These are phyloP conservation scores for Malacoraja senta DNA, from an alignment of 2,797 vertebrate genomes.

Conservation along the genomic window DNA sequence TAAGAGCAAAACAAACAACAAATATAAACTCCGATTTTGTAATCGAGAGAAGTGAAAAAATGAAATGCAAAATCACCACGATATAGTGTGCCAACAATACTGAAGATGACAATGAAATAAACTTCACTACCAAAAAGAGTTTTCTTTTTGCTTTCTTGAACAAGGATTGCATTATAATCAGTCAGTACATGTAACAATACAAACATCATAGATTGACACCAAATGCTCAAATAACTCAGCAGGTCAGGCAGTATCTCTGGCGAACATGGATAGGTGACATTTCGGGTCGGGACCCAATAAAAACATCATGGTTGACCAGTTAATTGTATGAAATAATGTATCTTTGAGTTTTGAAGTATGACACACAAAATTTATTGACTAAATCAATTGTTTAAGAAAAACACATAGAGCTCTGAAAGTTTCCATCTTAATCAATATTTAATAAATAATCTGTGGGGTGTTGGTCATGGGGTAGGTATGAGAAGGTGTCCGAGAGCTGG, in stretches of 20 bases:
- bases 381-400: neutral
- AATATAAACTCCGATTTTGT: neutral
- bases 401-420: too few relatives aligned
- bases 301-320: too few relatives aligned
- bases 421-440: too few relatives aligned
- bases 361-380: too few relatives aligned
- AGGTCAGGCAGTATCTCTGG: too few relatives aligned
- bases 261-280: too few relatives aligned
- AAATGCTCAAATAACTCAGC: too few relatives aligned
- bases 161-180: neutral
- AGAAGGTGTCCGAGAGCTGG: too few relatives aligned
- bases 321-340: neutral
- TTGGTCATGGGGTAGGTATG: too few relatives aligned
- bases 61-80: neutral
- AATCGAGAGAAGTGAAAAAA: neutral
- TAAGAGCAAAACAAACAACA: conserved; percentile 47
- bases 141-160: neutral
- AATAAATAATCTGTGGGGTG: too few relatives aligned
- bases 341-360: neutral
- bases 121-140: neutral
- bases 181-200: neutral
- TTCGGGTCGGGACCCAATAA: too few relatives aligned
- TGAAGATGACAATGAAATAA: neutral
- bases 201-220: neutral
- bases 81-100: neutral